phyloP scores from a whole-genome alignment of 2,113 vertebrate species.

The Ptilonorhynchus violaceus region DNA sequence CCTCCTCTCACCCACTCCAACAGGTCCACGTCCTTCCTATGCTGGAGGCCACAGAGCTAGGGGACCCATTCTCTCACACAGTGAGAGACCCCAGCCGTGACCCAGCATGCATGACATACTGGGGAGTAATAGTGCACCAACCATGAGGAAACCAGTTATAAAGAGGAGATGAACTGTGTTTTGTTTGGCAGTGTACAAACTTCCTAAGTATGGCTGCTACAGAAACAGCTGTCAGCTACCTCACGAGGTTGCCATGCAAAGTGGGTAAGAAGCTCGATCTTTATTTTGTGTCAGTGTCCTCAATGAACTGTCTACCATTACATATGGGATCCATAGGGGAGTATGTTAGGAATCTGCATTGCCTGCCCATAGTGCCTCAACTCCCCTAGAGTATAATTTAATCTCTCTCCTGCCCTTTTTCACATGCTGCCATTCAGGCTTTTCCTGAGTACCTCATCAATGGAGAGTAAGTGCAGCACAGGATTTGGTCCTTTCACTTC shows the following conservation, averaged over 20 bases:
- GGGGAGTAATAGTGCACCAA: neutral
- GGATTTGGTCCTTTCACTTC: constrained; percentile 46
- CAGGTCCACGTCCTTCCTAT: neutral
- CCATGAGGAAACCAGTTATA: neutral
- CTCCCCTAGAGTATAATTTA: neutral
- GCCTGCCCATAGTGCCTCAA: neutral
- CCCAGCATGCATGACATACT: neutral
- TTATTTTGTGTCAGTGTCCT: neutral
- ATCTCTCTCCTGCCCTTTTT: neutral
- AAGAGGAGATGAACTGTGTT: neutral
- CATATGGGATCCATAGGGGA: neutral
- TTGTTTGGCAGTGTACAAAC: neutral
- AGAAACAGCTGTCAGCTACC: neutral
- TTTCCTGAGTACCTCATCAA: neutral
- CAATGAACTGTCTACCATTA: neutral
- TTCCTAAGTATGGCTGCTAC: neutral
- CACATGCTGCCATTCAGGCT: constrained; percentile 26
- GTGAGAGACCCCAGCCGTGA: neutral
- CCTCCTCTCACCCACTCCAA: neutral
- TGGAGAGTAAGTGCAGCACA: neutral
- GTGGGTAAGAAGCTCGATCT: neutral
- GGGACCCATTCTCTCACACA: neutral
- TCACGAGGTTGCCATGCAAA: neutral
- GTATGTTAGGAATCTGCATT: neutral
- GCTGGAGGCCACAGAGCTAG: neutral